These are phyloP conservation scores for Karalla daura DNA, from an alignment of 2,797 vertebrate species.

Conservation along the genomic window DNA sequence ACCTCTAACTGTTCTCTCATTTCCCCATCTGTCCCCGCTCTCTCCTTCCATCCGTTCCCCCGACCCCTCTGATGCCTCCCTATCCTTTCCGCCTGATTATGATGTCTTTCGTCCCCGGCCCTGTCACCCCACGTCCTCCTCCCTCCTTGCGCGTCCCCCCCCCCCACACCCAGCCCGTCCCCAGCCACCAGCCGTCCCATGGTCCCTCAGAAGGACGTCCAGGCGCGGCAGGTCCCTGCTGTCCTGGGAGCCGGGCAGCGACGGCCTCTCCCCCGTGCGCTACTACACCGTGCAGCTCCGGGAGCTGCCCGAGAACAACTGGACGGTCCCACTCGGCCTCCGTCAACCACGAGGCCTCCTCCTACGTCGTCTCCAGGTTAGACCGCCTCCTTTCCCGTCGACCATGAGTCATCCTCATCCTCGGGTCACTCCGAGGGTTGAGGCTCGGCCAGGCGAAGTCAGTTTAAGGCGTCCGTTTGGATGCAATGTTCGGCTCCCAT, in stretches of 20 bases:
- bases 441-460: no score
- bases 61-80: slow-evolving; percentile 7
- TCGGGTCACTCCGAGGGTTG: no score
- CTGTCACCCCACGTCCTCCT: neutral
- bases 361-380: slow-evolving; percentile 92
- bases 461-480: neutral
- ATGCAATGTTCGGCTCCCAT: neutral
- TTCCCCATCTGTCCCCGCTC: no score
- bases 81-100: neutral
- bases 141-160: neutral
- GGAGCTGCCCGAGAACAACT: slow-evolving; percentile 89
- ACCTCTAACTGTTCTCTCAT: neutral
- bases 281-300: slow-evolving; percentile 96
- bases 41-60: neutral
- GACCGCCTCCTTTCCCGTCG: neutral
- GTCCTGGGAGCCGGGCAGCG: slow-evolving; percentile 94
- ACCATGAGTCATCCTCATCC: no score
- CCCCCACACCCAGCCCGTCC: slow-evolving; percentile 84
- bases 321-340: slow-evolving; percentile 91
- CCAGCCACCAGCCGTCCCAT: slow-evolving; percentile 90
- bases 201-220: slow-evolving; percentile 90
- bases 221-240: slow-evolving; percentile 89
- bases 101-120: neutral
- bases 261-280: slow-evolving; percentile 95
- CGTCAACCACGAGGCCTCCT: slow-evolving; percentile 87